Evolutionary conservation across 2,113 vertebrate species (phyloP), one percentile per base, ranked within the genome.

Genomic region (Otolemur garnettii): DNA sequence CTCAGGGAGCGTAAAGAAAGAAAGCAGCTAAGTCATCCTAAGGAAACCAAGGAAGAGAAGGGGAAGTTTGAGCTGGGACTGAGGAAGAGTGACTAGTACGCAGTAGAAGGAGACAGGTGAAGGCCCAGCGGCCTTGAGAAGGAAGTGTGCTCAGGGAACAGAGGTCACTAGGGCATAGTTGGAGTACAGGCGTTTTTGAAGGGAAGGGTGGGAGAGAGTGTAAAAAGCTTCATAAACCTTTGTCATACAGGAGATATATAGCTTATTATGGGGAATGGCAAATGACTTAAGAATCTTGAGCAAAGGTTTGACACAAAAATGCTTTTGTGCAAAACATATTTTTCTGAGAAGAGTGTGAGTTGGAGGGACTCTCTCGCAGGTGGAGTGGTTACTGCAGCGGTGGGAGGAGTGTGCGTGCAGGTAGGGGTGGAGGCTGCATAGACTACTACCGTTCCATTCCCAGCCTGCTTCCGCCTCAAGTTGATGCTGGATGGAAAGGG

Each of bases 1-100:
- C 59, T 85, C 35, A 91, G 0, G 30, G n/a, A 83, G 66, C 92
- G 50, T 69, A 64, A 95, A 81, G 75, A 75, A 95, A 83, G 75
- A 30, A 30, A 42, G 60, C 14, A 69, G 60, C 38, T 77, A 45
- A 55, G 6, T 74, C 88, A 93, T 87, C 69, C 85, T 72, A 72
- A 86, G 86, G 55, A 85, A 92, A 50, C 13, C 11, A 74, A 10
- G 50, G 57, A 60, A 88, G 78, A 90, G 33, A 55, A 77, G 94
- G 74, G 35, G n/a, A 68, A 50, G 33, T 30, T 77, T 59, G 9
- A 74, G 17, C 5, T 53, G 60, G 45, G 62, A 38, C 24, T 68
- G 69, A 90, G 38, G 19, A 68, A 60, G 15, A 68, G 15, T 10
- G 28, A 71, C 24, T 13, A 50, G n/a, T 5, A 5, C 22, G n/a